phyloP scores from a whole-genome alignment of 2,113 vertebrate species.

The Nothoprocta pentlandii region DNA sequence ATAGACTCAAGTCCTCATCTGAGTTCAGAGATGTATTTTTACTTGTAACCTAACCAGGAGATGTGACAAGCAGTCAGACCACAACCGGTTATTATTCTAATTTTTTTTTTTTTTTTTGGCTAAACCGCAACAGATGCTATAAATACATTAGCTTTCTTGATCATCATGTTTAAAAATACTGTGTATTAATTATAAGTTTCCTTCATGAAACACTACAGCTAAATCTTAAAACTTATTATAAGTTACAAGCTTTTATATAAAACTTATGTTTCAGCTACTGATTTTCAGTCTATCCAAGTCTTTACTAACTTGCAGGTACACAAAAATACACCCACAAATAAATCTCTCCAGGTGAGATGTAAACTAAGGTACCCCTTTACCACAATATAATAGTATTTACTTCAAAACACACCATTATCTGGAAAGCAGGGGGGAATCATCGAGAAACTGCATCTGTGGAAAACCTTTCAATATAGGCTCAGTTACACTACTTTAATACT shows the following conservation, averaged over 20 bases:
- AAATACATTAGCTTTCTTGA: background rate
- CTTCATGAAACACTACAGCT: background rate
- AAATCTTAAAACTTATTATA: background rate
- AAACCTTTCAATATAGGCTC: background rate
- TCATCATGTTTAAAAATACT: background rate
- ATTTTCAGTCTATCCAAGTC: background rate
- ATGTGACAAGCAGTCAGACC: background rate
- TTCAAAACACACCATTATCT: background rate
- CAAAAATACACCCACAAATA: background rate
- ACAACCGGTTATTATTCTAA: background rate
- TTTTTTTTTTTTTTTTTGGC: background rate
- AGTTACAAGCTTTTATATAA: too few relatives aligned
- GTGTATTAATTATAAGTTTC: background rate
- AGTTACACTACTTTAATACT: accelerated
- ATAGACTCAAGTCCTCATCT: too few relatives aligned
- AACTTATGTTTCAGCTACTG: background rate
- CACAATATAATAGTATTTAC: accelerated
- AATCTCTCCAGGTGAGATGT: background rate
- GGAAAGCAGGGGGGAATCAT: background rate
- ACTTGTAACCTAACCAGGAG: background rate
- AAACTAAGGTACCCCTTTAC: background rate
- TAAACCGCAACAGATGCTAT: background rate
- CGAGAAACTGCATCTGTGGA: background rate
- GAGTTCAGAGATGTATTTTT: background rate
- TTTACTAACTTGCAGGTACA: background rate